Conservation (phyloP, 2,113 vertebrate species). For the Astur gentilis region DNA sequence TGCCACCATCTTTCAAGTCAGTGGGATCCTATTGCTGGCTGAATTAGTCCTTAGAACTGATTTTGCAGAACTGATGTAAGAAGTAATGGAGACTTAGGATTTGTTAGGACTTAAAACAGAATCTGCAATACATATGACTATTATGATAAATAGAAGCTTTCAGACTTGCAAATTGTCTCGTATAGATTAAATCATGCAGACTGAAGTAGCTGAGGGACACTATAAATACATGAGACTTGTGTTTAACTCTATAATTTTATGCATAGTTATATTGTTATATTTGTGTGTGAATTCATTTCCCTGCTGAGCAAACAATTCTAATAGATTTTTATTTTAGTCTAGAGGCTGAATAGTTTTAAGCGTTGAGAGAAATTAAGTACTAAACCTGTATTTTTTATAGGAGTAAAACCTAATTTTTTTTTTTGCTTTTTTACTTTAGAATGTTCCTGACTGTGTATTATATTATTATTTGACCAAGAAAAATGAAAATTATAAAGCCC, state of each 20-base stretch:
- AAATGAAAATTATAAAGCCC: constrained; percentile 97
- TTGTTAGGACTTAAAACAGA: not conserved
- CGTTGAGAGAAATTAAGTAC: not conserved
- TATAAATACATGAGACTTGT: not conserved
- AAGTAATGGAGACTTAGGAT: not conserved
- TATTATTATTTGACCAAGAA: constrained; percentile 99
- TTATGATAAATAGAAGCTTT: not conserved
- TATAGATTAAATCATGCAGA: not conserved
- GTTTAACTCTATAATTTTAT: not conserved
- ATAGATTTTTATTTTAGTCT: not conserved
- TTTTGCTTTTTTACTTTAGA: constrained; percentile 72
- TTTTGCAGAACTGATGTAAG: not conserved
- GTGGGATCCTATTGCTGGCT: not conserved
- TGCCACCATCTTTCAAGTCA: not conserved
- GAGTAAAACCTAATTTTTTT: not conserved
- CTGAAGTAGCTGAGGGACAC: not conserved
- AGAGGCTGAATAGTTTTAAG: not conserved
- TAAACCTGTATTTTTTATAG: not conserved
- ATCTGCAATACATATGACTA: not conserved
- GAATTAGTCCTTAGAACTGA: not conserved
- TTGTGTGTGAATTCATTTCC: not conserved
- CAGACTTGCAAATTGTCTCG: not conserved
- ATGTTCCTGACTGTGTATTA: constrained; percentile 93
- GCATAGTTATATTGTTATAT: not conserved
- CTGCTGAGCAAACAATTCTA: not conserved